These are phyloP conservation scores for Ailurus styani DNA, from an alignment of 2,113 vertebrate species.

Conservation along the genomic window DNA sequence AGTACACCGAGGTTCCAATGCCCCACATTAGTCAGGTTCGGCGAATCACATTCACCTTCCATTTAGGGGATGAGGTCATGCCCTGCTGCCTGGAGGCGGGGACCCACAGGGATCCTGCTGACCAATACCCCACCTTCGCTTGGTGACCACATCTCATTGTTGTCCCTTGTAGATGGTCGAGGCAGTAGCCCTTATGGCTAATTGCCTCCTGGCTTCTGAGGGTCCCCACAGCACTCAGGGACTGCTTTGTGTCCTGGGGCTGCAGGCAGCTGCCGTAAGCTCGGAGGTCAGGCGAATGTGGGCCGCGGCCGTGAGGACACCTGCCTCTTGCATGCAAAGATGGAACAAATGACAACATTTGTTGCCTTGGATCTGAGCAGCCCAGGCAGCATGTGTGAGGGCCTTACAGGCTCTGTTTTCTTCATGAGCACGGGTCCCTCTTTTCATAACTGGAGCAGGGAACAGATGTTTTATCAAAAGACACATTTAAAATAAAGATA, in stretches of 20 bases:
- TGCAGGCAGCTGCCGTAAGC: conserved; percentile 76
- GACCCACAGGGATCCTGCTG: not conserved
- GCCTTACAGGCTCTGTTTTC: conserved; percentile 73
- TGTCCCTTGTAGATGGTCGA: not conserved
- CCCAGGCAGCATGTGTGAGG: conserved; percentile 68
- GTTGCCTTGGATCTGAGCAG: conserved; percentile 76
- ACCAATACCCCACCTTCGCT: not conserved
- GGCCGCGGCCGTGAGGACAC: conserved; percentile 69
- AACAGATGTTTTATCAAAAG: conserved; percentile 90
- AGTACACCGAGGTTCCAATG: not conserved
- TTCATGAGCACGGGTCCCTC: conserved; percentile 72
- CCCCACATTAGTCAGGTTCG: not conserved
- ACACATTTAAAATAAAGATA: conserved; percentile 88
- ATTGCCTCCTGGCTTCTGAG: not conserved
- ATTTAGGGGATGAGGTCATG: not conserved
- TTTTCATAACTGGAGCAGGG: conserved; percentile 84
- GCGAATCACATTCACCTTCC: not conserved
- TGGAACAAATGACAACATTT: conserved; percentile 80
- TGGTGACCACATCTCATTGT: not conserved
- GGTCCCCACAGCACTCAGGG: conserved; percentile 59
- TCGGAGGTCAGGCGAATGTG: conserved; percentile 65
- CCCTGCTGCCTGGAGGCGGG: not conserved
- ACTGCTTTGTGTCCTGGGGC: conserved; percentile 60
- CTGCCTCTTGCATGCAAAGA: conserved; percentile 80
- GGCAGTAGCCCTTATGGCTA: not conserved